Evolutionary conservation across 2,113 vertebrate species (phyloP), one percentile per base, ranked within the genome.

Genomic region (Galeopterus variegatus): DNA sequence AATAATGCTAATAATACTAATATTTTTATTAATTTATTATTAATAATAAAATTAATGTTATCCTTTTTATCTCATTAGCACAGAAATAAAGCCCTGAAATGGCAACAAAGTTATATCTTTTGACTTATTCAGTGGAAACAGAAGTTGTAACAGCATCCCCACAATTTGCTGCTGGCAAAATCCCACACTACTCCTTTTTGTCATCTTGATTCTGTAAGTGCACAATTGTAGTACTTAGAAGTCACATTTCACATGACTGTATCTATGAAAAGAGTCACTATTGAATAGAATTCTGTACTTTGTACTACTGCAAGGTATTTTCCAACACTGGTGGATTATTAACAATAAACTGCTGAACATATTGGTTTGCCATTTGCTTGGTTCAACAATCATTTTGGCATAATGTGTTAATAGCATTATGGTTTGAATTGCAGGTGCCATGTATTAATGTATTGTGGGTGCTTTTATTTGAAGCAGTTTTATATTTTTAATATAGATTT

Each of bases 401-500:
- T 52, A 75, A 90, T 85, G 98, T 77, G 96, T 94, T 98, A 26
- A 69, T 90, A 9, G 96, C 98, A 56, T 99, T 97, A 76, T 98
- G 97, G 67, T 97, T 98, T 24, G 97, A 98, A 97, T 98, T 98
- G 98, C 98, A 98, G 8, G 98, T 99, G 76, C 98, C 98, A 6
- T 98, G 97, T 33, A 97, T 97, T 96, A 93, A 97, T 12, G 96
- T 99, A 95, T 97, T 98, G n/a, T 84, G 65, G 97, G 96, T 50
- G 98, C 98, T 94, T 76, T 52, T 76, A 6, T 54, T 18, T 85
- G 52, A 70, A 52, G 14, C 18, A 14, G 28, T 64, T 48, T 41
- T 41, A 41, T 41, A 41, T 41, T 41, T 41, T 54, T 85, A 72
- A 41, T 77, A 50, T 23, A 77, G 45, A 90, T 33, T 69, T 19